Evolutionary conservation across 2,888 invertebrate genomes (phyloP), one percentile per base, ranked within the genome.

Genomic region (Lampropteryx suffumata): DNA sequence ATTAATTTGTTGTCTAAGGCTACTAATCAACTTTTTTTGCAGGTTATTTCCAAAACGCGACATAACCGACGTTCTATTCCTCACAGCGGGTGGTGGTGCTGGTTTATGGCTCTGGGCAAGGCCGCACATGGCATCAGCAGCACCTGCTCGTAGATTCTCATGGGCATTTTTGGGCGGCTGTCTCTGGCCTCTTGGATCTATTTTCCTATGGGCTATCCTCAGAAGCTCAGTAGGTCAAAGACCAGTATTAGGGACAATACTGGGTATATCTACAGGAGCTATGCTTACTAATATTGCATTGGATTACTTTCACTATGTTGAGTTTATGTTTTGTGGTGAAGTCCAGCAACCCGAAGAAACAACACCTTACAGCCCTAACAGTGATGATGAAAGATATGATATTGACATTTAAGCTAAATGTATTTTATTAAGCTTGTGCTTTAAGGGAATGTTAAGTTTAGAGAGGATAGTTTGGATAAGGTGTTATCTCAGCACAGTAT

Each of bases 121-220:
- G 57, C 94, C 94, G 33, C 96, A 97, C 75, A 89, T 97, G 79
- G 91, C 92, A 49, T 86, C 87, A n/a, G 92, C 95, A 6, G 79
- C 92, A 7, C 92, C 91, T 21, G 90, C 92, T 50, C 92, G 92
- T 58, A 92, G 92, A 50, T 91, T 93, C 61, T 87, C 92, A 24
- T 96, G 94, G 90, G 95, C 94, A 91, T 96, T 92, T 57, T 70
- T 95, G 51, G 95, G 96, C 42, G 94, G 96, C 34, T 91, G 95
- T 7, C 91, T 98, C 13, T 95, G 98, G 91, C 96, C 96, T 59
- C 93, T 98, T 73, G 98, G 98, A 9, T 97, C 97, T 0, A 95
- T 98, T 36, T 92, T 98, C 49, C 86, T 95, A 57, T 97, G 97
- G 96, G 98, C 98, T 6, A 94, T 98, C 28, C 84, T 96, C 30